Base-by-base conservation (phyloP, 2,113 vertebrate species). In the Neolamprologus cancellatus region DNA sequence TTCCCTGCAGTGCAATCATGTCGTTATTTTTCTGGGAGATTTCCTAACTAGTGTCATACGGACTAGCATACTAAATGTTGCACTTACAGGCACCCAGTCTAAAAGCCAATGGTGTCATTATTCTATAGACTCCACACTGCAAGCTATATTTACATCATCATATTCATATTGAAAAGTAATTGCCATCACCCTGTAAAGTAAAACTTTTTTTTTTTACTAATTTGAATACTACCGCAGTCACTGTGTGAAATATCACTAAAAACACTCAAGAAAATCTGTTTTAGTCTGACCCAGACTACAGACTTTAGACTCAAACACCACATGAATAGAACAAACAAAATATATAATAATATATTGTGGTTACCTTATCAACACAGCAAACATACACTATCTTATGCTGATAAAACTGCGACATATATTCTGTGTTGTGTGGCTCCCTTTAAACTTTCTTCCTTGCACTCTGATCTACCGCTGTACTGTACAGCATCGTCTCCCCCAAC, bases 401-500 rank as follows among this genome's bases (percentile, higher is more conserved):
- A 92, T 84, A 78, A 88, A 89, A 71, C 44, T 20, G 78, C 8
- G 25, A 48, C 79, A 88, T 44, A 59, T 59, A 79, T 55, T 71
- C 46, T 87, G 39, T 41, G 25, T 86, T 82, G 30, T 81, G 69
- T 18, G 48, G n/a, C 80, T 81, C 30, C 41, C 18, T 87, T 50
- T 82, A 17, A 85, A 90, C 87, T 83, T 86, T 53, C 57, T 52
- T 86, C 50, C 59, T 15, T 90, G 87, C 82, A 57, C 78, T 87
- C 64, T 85, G 90, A 92, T 89, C 84, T 88, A 87, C 89, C 23
- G 82, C 88, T 89, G 87, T 83, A 87, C 41, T 79, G 78, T 57
- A 88, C 84, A 89, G 80, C 69, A 12, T 50, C 79, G 25, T 90
- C n/a, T 88, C 86, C 84, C 87, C 87, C 88, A 88, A 91, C 78